Evolutionary conservation across 2,888 invertebrate species (phyloP), one percentile per base, ranked within the genome.

Genomic region (Ochropacha duplaris): DNA sequence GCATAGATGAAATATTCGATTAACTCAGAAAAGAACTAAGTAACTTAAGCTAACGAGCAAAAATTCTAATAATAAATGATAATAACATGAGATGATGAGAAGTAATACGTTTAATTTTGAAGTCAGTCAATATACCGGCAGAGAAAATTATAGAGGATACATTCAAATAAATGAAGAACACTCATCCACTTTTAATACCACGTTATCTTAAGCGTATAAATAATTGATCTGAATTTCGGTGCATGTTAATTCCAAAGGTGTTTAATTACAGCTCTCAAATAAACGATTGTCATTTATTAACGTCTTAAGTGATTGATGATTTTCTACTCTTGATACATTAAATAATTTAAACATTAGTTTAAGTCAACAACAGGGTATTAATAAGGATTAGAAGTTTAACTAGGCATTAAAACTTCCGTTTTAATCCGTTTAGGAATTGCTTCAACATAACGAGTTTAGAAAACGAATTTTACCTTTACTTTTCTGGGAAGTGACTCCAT

Each of bases 381-480:
- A 44, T 19, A 44, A 44, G 44, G 44, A 44, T 19, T 19, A n/a
- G 16, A n/a, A n/a, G 6, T 39, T n/a, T 44, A 44, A n/a, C 44
- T 44, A 12, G 12, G 3, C 31, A 12, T 31, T 31, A 31, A 44
- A 19, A 44, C 44, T 44, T 44, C 44, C 44, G 44, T 44, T 44
- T 19, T 44, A 19, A 19, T 19, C 44, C 16, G 19, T n/a, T 19
- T 16, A 19, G 44, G 9, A 19, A 44, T 39, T 6, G 16, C 44
- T 44, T 44, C 22, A 16, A 6, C 31, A 31, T 31, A 50, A 24
- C 26, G 24, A 16, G 26, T 26, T n/a, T 50, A 26, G 50, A 44
- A 31, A 44, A 44, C 44, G 24, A 66, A 62, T 59, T 63, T 71
- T 96, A 97, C 97, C 97, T 96, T 96, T 76, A 95, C 96, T 88